These are phyloP conservation scores for Anarhynchus alexandrinus DNA, from an alignment of 2,113 vertebrate genomes.

Conservation along the genomic window DNA sequence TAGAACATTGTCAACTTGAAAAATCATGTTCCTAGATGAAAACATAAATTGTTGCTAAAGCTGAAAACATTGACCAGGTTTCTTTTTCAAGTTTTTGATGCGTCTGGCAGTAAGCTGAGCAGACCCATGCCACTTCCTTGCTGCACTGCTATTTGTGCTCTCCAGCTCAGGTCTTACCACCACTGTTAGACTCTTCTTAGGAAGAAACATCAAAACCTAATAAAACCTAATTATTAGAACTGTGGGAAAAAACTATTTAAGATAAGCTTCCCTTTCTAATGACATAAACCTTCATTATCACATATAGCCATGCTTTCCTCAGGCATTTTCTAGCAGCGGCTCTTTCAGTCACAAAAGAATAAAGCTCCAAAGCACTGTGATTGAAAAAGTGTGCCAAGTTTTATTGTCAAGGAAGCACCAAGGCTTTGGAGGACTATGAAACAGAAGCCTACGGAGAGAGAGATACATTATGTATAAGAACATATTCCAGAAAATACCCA, in stretches of 20 bases:
- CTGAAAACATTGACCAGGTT: background rate
- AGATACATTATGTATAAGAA: conserved; percentile 28
- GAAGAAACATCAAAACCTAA: background rate
- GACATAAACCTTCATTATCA: background rate
- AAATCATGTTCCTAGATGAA: background rate
- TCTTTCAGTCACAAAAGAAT: background rate
- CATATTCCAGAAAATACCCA: background rate
- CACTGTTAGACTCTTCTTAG: background rate
- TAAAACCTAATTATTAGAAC: background rate
- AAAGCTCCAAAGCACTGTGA: background rate
- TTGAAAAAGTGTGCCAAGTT: conserved; percentile 11
- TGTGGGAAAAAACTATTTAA: background rate
- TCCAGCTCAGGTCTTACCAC: background rate
- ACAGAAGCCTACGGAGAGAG: background rate
- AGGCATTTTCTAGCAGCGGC: background rate
- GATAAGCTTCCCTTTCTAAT: background rate
- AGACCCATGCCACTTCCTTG: background rate
- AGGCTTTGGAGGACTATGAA: background rate
- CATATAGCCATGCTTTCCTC: background rate
- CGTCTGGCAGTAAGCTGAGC: background rate
- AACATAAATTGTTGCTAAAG: background rate
- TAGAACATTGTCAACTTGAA: background rate
- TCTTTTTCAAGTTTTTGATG: background rate
- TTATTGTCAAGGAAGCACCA: conserved; percentile 3
- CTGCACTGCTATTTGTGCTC: background rate